Evolutionary conservation across 1,140 invertebrate species (phyloP).

Genomic region (Philotrypesis tridentata): DNA sequence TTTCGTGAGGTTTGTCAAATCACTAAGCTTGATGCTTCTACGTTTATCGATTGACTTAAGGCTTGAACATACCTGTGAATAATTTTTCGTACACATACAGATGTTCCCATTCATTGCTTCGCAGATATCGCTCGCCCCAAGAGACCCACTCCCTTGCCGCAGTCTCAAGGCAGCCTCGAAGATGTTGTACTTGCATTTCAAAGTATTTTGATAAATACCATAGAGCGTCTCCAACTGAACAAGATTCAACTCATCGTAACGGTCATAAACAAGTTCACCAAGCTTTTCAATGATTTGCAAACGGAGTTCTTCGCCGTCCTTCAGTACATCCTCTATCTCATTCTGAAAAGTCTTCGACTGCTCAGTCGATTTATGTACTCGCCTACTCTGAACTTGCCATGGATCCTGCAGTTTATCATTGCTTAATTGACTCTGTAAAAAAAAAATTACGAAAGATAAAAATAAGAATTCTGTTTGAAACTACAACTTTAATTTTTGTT

Average conservation of each 20-base stretch:
- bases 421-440: neutral
- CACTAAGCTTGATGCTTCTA: neutral
- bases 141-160: neutral
- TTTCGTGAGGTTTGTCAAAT: neutral
- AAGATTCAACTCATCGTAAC: constrained; percentile 58
- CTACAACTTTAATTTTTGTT: too few species aligned
- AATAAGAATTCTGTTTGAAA: too few species aligned
- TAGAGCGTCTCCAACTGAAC: constrained; percentile 54
- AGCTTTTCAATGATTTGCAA: constrained; percentile 54
- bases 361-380: neutral
- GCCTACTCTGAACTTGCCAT: neutral
- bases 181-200: constrained; percentile 58
- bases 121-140: neutral
- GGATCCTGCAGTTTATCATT: neutral
- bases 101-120: constrained; percentile 22
- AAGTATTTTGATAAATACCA: constrained; percentile 54
- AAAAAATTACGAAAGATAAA: neutral
- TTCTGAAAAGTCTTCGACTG: constrained; percentile 46
- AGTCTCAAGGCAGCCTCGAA: constrained; percentile 54
- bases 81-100: constrained; percentile 51
- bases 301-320: constrained; percentile 53
- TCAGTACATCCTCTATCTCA: constrained; percentile 52
- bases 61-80: neutral
- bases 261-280: constrained; percentile 56
- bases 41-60: neutral